Base-by-base conservation (phyloP, 2,888 invertebrate species). In the Ochlodes sylvanus region DNA sequence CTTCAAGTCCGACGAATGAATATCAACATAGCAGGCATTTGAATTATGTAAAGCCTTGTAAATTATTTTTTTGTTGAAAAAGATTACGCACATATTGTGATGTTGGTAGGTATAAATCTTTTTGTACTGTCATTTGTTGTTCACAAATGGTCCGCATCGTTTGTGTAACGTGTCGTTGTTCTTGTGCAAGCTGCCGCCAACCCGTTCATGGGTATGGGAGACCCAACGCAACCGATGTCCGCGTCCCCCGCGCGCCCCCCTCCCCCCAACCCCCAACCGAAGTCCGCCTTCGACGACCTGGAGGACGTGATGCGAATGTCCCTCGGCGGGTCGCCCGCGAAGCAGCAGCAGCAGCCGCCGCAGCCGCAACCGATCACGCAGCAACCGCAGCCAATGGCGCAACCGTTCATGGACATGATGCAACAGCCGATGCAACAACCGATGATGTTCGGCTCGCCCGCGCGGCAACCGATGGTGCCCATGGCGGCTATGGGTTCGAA, bases 241-340 rank as follows among this genome's bases (percentile, higher is more conserved):
- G 91, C 85, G 71, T 92, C 91, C 75, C 93, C 88, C 74, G 90
- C 90, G 92, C 94, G 92, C 81, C 94, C 91, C 85, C 94, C 94
- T 61, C 94, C 92, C 68, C 92, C 93, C 42, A 79, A 84, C 72
- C 88, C 88, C 71, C 88, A 90, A 71, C 92, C 92, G 65, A 95
- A 95, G 79, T 95, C 95, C 75, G 95, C 95, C 42, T 94, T 95
- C 84, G 95, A 95, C 80, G 95, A 95, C 78, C 93, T 96, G 73
- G 95, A 95, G 79, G 95, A 95, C 79, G 95, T 94, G 68, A 95
- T 96, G 90, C 92, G 95, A 69, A 94, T 95, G 94, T 95, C 95
- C 61, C 93, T 96, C 78, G 95, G 95, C 61, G 95, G 95, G 69
- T 95, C 95, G 64, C 95, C 95, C 61, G 89, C 91, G 64, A 89